Conservation (phyloP, 2,797 vertebrate genomes). For the Danionella dracula region DNA sequence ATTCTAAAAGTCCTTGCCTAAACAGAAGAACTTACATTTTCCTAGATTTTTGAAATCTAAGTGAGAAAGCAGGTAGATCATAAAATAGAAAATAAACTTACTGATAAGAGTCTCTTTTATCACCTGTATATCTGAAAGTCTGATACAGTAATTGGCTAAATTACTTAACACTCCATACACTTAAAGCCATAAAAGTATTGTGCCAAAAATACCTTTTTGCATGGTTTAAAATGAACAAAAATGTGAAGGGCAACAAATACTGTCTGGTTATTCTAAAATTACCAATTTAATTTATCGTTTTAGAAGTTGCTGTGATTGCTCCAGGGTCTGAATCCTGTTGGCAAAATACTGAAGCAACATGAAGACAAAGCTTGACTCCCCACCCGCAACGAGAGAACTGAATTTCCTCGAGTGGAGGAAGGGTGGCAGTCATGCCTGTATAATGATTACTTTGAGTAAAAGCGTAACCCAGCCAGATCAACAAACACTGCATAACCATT, state of each 20-base stretch:
- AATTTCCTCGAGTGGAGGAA: conserved; percentile 12
- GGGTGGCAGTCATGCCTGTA: neutral
- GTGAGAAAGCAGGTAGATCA: conserved; percentile 45
- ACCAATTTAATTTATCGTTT: too few relatives aligned
- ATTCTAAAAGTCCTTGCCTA: neutral
- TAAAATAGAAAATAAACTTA: conserved; percentile 37
- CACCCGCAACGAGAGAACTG: neutral
- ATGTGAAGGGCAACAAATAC: neutral
- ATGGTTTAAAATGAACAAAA: too few relatives aligned
- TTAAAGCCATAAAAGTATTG: neutral
- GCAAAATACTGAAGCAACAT: conserved; percentile 46
- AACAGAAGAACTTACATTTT: neutral
- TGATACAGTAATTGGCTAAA: conserved; percentile 37
- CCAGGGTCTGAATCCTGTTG: conserved; percentile 24
- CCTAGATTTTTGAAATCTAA: neutral
- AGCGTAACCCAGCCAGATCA: conserved; percentile 23
- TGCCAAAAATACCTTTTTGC: neutral
- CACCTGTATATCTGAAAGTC: conserved; percentile 46
- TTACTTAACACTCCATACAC: neutral
- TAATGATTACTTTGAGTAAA: conserved; percentile 44
- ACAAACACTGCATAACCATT: neutral
- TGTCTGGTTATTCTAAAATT: neutral
- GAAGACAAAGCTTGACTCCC: conserved; percentile 29
- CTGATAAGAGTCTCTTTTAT: neutral
- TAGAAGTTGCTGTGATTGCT: too few relatives aligned